These are phyloP conservation scores for Pedetes capensis DNA, from an alignment of 2,113 vertebrate species.

Conservation along the genomic window DNA sequence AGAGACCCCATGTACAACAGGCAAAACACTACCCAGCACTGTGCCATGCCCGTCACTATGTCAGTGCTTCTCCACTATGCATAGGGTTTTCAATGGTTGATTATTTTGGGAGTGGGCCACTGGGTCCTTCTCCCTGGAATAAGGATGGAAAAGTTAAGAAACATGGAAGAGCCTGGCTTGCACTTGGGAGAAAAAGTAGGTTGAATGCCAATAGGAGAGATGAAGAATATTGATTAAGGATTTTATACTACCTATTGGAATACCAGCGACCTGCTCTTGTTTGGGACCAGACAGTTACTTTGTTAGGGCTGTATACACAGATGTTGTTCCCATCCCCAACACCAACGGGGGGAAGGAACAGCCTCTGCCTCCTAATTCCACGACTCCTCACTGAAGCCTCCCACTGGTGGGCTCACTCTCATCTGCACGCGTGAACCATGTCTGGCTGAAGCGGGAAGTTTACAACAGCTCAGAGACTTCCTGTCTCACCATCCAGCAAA, in stretches of 20 bases:
- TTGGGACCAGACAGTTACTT: not conserved
- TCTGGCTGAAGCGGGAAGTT: conserved; percentile 29
- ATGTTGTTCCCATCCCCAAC: no score
- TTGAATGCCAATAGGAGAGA: not conserved
- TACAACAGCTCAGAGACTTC: conserved; percentile 62
- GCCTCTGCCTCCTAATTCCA: conserved; percentile 1
- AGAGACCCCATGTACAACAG: no score
- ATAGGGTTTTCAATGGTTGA: no score
- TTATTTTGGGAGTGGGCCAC: no score
- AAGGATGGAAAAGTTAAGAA: not conserved
- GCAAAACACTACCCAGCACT: no score
- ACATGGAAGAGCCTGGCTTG: not conserved
- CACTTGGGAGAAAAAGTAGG: not conserved
- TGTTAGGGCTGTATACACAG: not conserved
- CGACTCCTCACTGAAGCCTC: not conserved
- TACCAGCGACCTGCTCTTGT: fast-evolving
- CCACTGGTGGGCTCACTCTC: not conserved
- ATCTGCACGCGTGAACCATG: conserved; percentile 14
- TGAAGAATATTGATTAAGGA: not conserved
- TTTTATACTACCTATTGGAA: not conserved
- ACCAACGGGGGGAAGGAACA: not conserved
- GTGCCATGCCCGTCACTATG: no score
- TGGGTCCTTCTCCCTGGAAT: no score
- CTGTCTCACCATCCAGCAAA: conserved; percentile 53
- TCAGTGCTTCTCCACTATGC: no score